Conservation (phyloP, 2,113 vertebrate genomes). For the Fregetta grallaria region DNA sequence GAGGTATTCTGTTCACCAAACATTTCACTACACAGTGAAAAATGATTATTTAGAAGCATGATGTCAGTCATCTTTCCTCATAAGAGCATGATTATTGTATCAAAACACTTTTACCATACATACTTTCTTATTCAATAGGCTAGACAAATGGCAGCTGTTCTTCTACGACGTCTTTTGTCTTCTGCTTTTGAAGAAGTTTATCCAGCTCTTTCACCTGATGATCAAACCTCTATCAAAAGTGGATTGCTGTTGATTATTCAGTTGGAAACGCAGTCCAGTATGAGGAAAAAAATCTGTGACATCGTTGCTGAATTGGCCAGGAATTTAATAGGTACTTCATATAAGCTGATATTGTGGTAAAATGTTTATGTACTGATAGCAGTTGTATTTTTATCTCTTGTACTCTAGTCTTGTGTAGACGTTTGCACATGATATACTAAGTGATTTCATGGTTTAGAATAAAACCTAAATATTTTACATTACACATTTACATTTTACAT, state of each 20-base stretch:
- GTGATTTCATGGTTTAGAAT: not conserved
- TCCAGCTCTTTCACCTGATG: slow-evolving; percentile 84
- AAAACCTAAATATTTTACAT: not conserved
- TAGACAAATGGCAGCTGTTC: slow-evolving; percentile 96
- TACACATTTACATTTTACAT: no score
- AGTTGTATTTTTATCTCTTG: not conserved
- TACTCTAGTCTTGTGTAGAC: not conserved
- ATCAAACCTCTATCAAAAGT: slow-evolving; percentile 90
- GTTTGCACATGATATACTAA: not conserved
- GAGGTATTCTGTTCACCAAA: not conserved
- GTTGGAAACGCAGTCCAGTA: slow-evolving; percentile 84
- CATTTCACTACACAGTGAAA: not conserved
- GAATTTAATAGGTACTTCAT: slow-evolving; percentile 88
- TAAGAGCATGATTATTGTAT: not conserved
- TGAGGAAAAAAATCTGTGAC: slow-evolving; percentile 96
- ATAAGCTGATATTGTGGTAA: not conserved
- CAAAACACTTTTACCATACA: not conserved
- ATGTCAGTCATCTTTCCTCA: not conserved
- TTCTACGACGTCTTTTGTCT: slow-evolving; percentile 91
- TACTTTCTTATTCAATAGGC: slow-evolving; percentile 72
- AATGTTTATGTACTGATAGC: not conserved
- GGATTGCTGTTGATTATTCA: slow-evolving; percentile 92
- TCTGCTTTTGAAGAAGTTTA: slow-evolving; percentile 97
- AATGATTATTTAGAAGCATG: not conserved
- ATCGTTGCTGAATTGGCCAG: slow-evolving; percentile 94